Conservation (phyloP, 2,797 vertebrate species). For the Onychomys arenicola region DNA sequence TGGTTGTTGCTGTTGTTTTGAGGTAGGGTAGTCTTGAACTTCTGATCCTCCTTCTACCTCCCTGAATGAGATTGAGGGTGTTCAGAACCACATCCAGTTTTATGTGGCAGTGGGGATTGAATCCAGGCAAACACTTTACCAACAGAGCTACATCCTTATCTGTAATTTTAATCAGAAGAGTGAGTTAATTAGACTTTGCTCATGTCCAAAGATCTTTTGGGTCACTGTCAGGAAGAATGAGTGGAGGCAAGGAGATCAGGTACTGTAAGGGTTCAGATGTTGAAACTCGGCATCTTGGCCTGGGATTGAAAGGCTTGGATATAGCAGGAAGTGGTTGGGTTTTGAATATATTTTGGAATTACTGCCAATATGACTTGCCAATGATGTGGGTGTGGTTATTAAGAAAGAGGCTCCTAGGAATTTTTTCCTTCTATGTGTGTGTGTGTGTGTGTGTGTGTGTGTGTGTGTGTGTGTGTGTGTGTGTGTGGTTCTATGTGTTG, state of each 20-base stretch:
- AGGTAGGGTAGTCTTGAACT: not conserved
- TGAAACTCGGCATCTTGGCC: not conserved
- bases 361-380: not conserved
- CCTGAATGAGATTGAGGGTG: not conserved
- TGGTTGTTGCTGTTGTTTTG: not conserved
- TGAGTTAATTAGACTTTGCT: conserved; percentile 1
- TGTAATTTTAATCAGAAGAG: not conserved
- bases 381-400: not conserved
- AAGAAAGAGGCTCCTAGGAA: not conserved
- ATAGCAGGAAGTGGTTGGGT: not conserved
- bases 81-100: not conserved
- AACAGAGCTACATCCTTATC: not conserved
- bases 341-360: conserved; percentile 29
- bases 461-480: not conserved
- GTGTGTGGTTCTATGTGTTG: not conserved
- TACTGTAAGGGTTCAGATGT: not conserved
- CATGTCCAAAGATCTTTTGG: not conserved
- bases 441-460: too few relatives aligned
- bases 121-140: not conserved
- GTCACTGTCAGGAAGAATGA: not conserved
- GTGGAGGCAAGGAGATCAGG: not conserved
- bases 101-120: not conserved
- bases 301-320: not conserved
- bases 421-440: not conserved
- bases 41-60: not conserved